phyloP scores from a whole-genome alignment of 1,140 invertebrate genomes.

The Leptopilina clavipes region DNA sequence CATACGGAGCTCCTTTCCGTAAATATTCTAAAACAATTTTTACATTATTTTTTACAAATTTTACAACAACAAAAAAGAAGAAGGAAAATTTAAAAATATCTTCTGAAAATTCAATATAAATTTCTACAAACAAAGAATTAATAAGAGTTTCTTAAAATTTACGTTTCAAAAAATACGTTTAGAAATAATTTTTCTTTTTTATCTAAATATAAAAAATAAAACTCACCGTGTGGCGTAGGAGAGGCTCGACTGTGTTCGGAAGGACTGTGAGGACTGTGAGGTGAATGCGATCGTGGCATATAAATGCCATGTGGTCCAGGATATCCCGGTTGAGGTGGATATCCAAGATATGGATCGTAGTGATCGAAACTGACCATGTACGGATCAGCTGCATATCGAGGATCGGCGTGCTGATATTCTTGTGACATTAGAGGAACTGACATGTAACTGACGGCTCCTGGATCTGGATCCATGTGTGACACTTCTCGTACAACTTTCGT shows the following conservation, averaged over 20 bases:
- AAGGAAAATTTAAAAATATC: too few species aligned
- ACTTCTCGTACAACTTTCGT: slow-evolving; percentile 82
- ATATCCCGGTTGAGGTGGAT: slow-evolving; percentile 70
- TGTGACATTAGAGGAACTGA: slow-evolving; percentile 73
- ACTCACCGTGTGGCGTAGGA: slow-evolving; percentile 68
- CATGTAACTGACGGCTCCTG: slow-evolving; percentile 74
- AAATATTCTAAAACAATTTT: slow-evolving; percentile 71
- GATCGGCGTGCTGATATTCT: slow-evolving; percentile 70
- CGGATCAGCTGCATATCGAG: slow-evolving; percentile 69
- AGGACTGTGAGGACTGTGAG: slow-evolving; percentile 72
- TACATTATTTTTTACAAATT: not conserved
- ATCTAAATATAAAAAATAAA: not conserved
- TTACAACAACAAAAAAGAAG: too few species aligned
- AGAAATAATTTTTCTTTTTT: too few species aligned
- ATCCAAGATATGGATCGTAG: slow-evolving; percentile 71
- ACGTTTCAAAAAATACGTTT: too few species aligned
- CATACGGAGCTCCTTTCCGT: slow-evolving; percentile 76
- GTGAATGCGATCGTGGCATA: slow-evolving; percentile 71
- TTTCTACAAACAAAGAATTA: too few species aligned
- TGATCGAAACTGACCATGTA: slow-evolving; percentile 74
- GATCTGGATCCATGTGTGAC: slow-evolving; percentile 80
- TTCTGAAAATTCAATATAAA: too few species aligned
- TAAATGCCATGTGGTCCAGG: slow-evolving; percentile 72
- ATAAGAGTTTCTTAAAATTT: too few species aligned
- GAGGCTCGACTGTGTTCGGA: slow-evolving; percentile 73